phyloP scores from a whole-genome alignment of 2,113 vertebrate species.

The Pontoporia blainvillei region DNA sequence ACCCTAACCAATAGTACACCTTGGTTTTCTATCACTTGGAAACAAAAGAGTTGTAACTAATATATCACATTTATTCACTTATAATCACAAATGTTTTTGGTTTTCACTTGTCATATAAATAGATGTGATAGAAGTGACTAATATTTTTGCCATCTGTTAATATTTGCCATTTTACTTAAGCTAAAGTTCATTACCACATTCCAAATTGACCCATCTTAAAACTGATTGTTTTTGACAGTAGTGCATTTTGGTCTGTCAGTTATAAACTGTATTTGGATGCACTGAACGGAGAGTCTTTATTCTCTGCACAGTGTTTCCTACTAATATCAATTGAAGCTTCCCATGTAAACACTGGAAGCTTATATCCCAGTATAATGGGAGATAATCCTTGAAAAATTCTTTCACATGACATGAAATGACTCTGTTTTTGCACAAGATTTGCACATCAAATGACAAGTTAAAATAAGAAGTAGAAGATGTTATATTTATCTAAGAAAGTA shows the following conservation, averaged over 20 bases:
- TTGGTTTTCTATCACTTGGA: not conserved
- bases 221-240: not conserved
- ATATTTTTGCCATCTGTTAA: not conserved
- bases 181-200: not conserved
- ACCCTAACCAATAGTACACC: not conserved
- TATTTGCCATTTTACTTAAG: constrained; percentile 1
- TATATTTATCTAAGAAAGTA: not conserved
- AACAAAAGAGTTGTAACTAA: not conserved
- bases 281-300: not conserved
- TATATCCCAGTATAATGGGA: not conserved
- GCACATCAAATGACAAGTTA: not conserved
- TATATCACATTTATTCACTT: not conserved
- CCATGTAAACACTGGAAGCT: not conserved
- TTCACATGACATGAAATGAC: not conserved
- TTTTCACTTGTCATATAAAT: not conserved
- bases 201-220: not conserved
- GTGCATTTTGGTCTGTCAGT: not conserved
- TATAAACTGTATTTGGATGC: not conserved
- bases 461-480: not conserved
- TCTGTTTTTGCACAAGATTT: not conserved
- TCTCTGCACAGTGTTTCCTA: not conserved
- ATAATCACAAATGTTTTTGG: not conserved
- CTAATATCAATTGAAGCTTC: not conserved
- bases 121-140: not conserved
- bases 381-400: not conserved